Percentiles rank a stretch among this genome's conserved stretches.
Evolutionary conservation across 2,113 vertebrate genomes (phyloP).

Genomic region (Catagonus wagneri): DNA sequence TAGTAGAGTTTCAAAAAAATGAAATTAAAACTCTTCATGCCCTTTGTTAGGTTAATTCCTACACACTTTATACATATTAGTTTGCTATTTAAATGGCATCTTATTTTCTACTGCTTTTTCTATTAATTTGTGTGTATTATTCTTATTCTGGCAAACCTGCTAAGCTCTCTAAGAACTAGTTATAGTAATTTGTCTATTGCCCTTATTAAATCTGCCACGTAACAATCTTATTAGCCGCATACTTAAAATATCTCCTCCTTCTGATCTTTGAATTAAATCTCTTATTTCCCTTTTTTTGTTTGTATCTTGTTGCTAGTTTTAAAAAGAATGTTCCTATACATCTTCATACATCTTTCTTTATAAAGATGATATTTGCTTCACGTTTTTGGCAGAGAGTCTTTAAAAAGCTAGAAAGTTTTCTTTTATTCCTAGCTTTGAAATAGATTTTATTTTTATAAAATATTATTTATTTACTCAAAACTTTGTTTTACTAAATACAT

Average conservation of each 20-base stretch:
- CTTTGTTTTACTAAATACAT: not conserved
- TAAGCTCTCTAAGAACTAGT: conserved; percentile 38
- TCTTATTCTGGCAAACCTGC: not conserved
- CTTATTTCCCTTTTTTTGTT: not conserved
- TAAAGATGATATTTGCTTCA: not conserved
- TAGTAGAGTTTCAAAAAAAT: not conserved
- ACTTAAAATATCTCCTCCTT: not conserved
- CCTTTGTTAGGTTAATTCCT: conserved; percentile 35
- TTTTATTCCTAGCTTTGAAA: not conserved
- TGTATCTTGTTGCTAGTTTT: conserved; percentile 18
- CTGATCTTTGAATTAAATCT: conserved; percentile 7
- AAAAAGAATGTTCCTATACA: not conserved
- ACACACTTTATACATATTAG: not conserved
- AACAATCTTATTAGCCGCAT: not conserved
- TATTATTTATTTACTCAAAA: not conserved
- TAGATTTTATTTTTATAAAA: conserved; percentile 32
- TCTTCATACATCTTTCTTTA: not conserved
- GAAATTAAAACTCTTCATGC: not conserved
- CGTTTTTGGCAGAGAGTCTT: not conserved
- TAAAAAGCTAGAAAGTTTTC: not conserved
- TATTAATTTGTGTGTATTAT: not conserved
- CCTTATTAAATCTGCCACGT: conserved; percentile 27
- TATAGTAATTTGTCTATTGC: conserved; percentile 4
- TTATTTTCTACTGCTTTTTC: conserved; percentile 44
- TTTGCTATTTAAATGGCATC: not conserved